Percentiles rank a stretch among this genome's conserved stretches.
phyloP scores from a whole-genome alignment of 2,888 invertebrate genomes.

The Protophormia terraenovae region DNA sequence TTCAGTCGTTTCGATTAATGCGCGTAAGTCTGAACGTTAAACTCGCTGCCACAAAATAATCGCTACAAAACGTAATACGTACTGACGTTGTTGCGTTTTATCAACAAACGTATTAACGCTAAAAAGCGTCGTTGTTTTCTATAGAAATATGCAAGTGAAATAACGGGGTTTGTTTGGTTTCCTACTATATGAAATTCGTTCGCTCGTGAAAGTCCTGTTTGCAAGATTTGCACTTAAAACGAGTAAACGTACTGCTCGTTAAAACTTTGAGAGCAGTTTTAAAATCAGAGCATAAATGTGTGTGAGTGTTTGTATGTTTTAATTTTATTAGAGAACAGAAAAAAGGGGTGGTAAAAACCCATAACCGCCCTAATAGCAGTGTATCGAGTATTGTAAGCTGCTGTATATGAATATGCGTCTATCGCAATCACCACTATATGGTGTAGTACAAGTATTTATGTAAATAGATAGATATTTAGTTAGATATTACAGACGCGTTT shows the following conservation, averaged over 20 bases:
- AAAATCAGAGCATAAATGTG: neutral
- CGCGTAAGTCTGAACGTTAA: conserved; percentile 47
- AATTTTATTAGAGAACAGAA: conserved; percentile 5
- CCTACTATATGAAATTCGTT: neutral
- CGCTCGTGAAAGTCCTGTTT: conserved; percentile 15
- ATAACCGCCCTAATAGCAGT: conserved; percentile 61
- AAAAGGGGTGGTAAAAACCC: conserved; percentile 64
- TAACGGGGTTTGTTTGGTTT: conserved; percentile 11
- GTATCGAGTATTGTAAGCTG: too few species aligned
- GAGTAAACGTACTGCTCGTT: conserved; percentile 1
- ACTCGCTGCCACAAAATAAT: conserved; percentile 26
- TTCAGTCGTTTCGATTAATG: conserved; percentile 69
- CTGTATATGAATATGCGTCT: conserved; percentile 42
- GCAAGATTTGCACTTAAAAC: neutral
- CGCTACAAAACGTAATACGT: neutral
- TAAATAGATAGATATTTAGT: conserved; percentile 15
- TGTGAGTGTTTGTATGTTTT: neutral
- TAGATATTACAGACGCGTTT: conserved; percentile 71
- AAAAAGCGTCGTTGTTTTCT: neutral
- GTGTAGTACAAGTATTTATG: conserved; percentile 9
- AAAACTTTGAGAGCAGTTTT: conserved; percentile 26
- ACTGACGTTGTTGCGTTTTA: conserved; percentile 10
- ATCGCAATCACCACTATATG: conserved; percentile 25
- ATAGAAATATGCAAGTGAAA: conserved; percentile 1
- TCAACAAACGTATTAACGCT: neutral